Evolutionary conservation across 1,140 invertebrate genomes (phyloP).

Genomic region (Pachypsylla venusta): DNA sequence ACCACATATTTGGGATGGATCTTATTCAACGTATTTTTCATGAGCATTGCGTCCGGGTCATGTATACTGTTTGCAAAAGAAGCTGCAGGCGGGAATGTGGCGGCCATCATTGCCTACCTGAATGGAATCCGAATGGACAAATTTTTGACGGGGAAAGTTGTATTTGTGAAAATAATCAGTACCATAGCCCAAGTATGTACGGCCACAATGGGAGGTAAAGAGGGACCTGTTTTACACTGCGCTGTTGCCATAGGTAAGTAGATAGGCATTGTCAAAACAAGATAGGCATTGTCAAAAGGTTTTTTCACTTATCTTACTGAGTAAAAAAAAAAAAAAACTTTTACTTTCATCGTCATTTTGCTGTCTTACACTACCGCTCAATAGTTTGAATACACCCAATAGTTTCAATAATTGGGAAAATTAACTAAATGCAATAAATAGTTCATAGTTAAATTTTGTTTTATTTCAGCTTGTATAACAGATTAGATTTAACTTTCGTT

Average conservation of each 20-base stretch:
- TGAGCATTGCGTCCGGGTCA: constrained; percentile 7
- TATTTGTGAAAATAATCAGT: constrained; percentile 79
- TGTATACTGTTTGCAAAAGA: constrained; percentile 46
- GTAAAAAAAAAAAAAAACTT: too few species aligned
- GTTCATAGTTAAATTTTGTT: too few species aligned
- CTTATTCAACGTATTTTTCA: background rate
- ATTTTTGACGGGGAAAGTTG: constrained; percentile 83
- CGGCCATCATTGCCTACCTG: constrained; percentile 96
- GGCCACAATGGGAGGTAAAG: constrained; percentile 91
- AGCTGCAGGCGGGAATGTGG: constrained; percentile 95
- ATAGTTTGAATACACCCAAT: too few species aligned
- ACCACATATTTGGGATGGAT: background rate
- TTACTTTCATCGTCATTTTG: too few species aligned
- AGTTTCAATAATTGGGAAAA: too few species aligned
- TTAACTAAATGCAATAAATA: too few species aligned
- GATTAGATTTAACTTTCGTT: too few species aligned
- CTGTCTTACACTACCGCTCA: too few species aligned
- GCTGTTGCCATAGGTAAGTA: background rate
- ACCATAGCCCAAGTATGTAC: constrained; percentile 88
- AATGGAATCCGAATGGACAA: constrained; percentile 93
- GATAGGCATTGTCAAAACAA: too few species aligned
- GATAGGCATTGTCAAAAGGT: too few species aligned
- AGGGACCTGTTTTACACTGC: constrained; percentile 28
- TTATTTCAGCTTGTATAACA: too few species aligned
- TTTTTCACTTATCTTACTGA: too few species aligned